Evolutionary conservation across 2,888 invertebrate genomes (phyloP), one percentile per base, ranked within the genome.

Genomic region (Caenorhabditis wallacei): DNA sequence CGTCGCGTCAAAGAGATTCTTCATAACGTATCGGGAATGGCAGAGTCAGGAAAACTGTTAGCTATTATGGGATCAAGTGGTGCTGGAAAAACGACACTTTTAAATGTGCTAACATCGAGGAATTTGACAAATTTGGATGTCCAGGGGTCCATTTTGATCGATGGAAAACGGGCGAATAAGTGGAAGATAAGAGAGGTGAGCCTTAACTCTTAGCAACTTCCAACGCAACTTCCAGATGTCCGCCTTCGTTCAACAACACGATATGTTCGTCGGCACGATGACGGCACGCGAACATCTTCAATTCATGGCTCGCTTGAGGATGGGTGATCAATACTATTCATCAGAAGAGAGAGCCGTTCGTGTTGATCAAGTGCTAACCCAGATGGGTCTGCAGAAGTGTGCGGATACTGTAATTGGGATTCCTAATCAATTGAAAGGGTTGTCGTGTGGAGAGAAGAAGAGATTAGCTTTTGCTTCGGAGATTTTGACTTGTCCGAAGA

Each of bases 201-300:
- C 3, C n/a, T 48, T 40, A 4, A 13, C 11, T 2, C 40, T 40
- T 40, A 2, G 11, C 13, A 4, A 2, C 16, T 40, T 5, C 16
- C 13, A 24, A 24, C 26, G n/a, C 2, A 10, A 10, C 2, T 69
- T 56, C 40, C 66, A 87, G 71, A 94, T 96, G 82, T 95, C 95
- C 88, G 97, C 96, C 0, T 97, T 95, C 93, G 96, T 97, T 94
- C 96, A 96, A 88, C 97, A 97, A 92, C 96, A 97, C 85, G 97
- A 97, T 91, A 93, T 97, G 61, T 97, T 97, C 90, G 95, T 96
- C 7, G 95, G 95, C 2, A 94, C 95, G 51, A 94, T 97, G 83
- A 96, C 96, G 0, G 96, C 96, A 26, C 93, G 94, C 84, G 97
- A 97, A 92, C 97, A 97, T 91, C 94, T 97, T 75, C 94, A 94